A percentile compares a stretch with the other conserved stretches of the same genome.
Conservation (phyloP, 2,113 vertebrate species). For the Phaetusa simplex region DNA sequence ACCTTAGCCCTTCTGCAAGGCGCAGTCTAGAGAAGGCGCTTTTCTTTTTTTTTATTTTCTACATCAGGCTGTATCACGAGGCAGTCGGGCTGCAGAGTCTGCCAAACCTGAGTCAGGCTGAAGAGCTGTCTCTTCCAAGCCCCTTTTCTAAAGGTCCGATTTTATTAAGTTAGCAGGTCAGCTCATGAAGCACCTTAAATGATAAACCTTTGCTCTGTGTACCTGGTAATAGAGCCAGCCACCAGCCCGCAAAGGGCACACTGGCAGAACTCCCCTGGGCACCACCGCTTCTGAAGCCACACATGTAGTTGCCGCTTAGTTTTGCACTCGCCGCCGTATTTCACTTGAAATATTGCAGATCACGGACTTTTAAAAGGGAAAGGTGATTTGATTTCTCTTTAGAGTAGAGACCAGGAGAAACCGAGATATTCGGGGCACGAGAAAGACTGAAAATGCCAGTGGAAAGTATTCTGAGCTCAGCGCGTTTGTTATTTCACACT, state of each 20-base stretch:
- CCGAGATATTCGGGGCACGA: not conserved
- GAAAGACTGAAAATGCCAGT: not conserved
- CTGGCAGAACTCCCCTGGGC: not conserved
- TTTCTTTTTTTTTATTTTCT: not conserved
- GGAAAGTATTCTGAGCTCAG: constrained; percentile 49
- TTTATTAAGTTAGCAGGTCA: not conserved
- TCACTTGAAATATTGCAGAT: not conserved
- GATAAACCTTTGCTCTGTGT: not conserved
- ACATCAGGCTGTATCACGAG: not conserved
- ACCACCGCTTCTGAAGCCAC: not conserved
- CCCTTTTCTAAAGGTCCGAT: not conserved
- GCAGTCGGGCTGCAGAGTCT: fast-evolving
- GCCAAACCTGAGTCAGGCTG: not conserved
- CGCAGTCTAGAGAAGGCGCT: not conserved
- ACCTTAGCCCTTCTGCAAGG: not conserved
- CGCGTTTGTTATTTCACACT: not conserved
- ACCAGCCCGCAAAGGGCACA: not conserved
- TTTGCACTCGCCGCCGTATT: not conserved
- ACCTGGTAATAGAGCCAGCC: not conserved
- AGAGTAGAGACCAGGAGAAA: not conserved
- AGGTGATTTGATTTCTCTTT: not conserved
- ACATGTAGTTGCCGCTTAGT: not conserved
- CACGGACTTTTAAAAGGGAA: not conserved
- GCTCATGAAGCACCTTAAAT: not conserved
- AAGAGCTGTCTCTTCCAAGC: not conserved